Evolutionary conservation across 2,797 vertebrate species (phyloP), one percentile per base, ranked within the genome.

Genomic region (Coilia nasus): DNA sequence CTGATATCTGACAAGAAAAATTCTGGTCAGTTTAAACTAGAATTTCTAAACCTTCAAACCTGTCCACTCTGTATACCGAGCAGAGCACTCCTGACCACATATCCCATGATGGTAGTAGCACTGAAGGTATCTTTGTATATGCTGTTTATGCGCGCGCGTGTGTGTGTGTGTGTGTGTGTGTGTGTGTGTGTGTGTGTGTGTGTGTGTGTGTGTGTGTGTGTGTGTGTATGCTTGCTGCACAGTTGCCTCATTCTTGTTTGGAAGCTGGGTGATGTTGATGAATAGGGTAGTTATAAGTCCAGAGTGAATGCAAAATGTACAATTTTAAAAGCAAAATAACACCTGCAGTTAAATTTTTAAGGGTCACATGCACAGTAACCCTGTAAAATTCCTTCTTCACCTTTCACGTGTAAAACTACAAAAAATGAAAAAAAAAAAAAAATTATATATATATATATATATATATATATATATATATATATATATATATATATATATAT

Each of bases 221-320:
- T 89, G 91, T 86, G 89, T 56, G 93, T 94, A 92, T 92, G 93
- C 93, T 93, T 92, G 91, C 89, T 91, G 91, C 93, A 95, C 94
- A 94, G 93, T 92, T 93, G 91, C 89, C 87, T 93, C 94, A 93
- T 94, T 94, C 94, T 94, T 90, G 87, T 91, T 86, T 93, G 94
- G 92, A 92, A 94, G 92, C 88, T 92, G 91, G 91, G 90, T 88
- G 91, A 92, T 91, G 91, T 90, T 90, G 93, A 31, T 95, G 94
- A 95, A 95, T 93, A 94, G 91, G 90, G 87, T 93, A 89, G 91
- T 92, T 94, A 93, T 95, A 90, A 92, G 93, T 93, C 88, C 88
- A 92, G 88, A 19, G 7, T 78, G 64, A 71, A 71, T 15, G 64
- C 64, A 71, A 15, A 67, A 67, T n/a, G n/a, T n/a, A n/a, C n/a